phyloP scores from a whole-genome alignment of 2,888 invertebrate species.

The Allygus modestus region DNA sequence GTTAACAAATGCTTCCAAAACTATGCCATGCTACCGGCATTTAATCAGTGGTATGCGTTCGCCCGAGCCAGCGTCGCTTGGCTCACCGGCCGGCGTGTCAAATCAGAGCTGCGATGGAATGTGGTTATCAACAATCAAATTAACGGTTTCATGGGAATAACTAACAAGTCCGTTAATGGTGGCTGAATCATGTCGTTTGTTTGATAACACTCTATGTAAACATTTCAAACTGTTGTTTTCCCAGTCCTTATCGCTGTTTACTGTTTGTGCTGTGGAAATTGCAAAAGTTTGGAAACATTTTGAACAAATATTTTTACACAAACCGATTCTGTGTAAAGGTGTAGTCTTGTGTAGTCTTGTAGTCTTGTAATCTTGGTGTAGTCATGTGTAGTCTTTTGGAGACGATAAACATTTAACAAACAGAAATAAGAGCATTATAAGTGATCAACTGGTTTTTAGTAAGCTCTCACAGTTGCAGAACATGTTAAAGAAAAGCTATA shows the following conservation, averaged over 20 bases:
- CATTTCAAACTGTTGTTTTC: background rate
- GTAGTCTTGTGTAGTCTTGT: too few species aligned
- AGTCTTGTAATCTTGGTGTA: too few species aligned
- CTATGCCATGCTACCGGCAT: background rate
- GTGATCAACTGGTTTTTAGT: too few species aligned
- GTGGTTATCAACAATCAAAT: background rate
- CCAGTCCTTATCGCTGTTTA: conserved; percentile 12
- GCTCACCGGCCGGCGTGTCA: background rate
- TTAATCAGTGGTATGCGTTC: background rate
- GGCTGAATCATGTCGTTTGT: background rate
- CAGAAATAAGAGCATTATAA: too few species aligned
- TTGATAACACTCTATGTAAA: background rate
- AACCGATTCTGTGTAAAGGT: too few species aligned
- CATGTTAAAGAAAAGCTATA: too few species aligned
- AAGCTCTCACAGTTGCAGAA: too few species aligned
- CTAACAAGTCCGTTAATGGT: background rate
- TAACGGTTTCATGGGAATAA: background rate
- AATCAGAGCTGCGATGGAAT: background rate
- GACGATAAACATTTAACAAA: too few species aligned
- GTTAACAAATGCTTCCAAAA: background rate
- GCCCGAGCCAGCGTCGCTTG: background rate
- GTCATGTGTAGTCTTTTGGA: too few species aligned
- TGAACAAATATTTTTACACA: too few species aligned
- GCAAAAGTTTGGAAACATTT: background rate
- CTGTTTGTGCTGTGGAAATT: background rate